Conservation (phyloP, 2,797 vertebrate genomes). For the Cossypha polioptera region DNA sequence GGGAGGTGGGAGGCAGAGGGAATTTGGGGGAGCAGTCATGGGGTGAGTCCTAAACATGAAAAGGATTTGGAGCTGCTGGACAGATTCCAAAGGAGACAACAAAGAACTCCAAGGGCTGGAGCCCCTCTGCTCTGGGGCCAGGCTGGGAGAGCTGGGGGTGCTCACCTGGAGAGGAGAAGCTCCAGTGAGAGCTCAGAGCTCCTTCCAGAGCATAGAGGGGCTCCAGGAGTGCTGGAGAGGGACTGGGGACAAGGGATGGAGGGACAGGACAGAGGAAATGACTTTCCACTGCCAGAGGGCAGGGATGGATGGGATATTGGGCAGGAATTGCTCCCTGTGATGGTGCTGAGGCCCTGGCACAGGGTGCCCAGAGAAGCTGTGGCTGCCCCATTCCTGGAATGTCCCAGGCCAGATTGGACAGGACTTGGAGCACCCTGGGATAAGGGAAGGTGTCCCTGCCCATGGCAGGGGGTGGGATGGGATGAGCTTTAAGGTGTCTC, state of each 20-base stretch:
- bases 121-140: neutral
- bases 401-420: rapidly evolving
- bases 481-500: neutral
- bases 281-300: neutral
- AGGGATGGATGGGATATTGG: rapidly evolving
- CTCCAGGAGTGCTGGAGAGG: neutral
- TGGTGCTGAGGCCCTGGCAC: rapidly evolving
- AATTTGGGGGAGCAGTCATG: rapidly evolving
- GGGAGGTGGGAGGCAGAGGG: neutral
- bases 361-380: neutral
- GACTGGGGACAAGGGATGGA: rapidly evolving
- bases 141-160: neutral
- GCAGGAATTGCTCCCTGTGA: rapidly evolving
- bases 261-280: neutral
- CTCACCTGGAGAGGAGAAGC: neutral
- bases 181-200: neutral
- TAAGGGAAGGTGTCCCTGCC: rapidly evolving
- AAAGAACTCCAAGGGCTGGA: neutral
- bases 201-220: rapidly evolving
- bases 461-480: neutral
- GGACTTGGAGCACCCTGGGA: rapidly evolving
- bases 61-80: neutral
- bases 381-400: neutral
- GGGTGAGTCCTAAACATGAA: neutral
- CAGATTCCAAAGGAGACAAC: neutral